phyloP scores from a whole-genome alignment of 2,888 invertebrate species.

The Epistrophella euchroma region DNA sequence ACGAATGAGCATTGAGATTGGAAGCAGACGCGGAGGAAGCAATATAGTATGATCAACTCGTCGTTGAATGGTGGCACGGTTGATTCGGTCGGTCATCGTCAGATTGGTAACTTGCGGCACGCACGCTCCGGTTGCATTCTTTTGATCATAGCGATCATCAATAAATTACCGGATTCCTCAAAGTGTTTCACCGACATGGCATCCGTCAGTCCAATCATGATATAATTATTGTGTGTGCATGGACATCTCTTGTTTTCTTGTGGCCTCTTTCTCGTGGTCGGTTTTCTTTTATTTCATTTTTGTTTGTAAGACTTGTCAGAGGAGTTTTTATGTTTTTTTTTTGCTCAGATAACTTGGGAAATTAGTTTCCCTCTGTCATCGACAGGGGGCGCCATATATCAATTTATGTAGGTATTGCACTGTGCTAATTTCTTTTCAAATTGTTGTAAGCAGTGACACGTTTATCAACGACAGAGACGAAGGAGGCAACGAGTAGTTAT shows the following conservation, averaged over 20 bases:
- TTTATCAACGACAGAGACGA: slow-evolving; percentile 36
- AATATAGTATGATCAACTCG: slow-evolving; percentile 39
- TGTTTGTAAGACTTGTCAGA: slow-evolving; percentile 32
- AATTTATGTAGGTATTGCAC: slow-evolving; percentile 16
- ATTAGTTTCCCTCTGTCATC: slow-evolving; percentile 62
- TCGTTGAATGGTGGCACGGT: slow-evolving; percentile 67
- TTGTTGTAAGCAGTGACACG: slow-evolving; percentile 57
- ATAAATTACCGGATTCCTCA: slow-evolving; percentile 79
- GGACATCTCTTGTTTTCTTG: slow-evolving; percentile 73
- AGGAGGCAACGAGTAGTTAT: slow-evolving; percentile 28
- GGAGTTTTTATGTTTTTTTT: slow-evolving; percentile 25
- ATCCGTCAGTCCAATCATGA: slow-evolving; percentile 77
- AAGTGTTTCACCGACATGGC: slow-evolving; percentile 79
- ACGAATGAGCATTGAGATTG: slow-evolving; percentile 68
- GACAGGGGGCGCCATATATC: slow-evolving; percentile 67
- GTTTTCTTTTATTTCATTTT: slow-evolving; percentile 33
- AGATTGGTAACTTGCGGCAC: slow-evolving; percentile 76
- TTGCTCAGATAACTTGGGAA: slow-evolving; percentile 30
- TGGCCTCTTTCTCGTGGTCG: slow-evolving; percentile 63
- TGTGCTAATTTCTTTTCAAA: slow-evolving; percentile 61
- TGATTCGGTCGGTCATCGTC: slow-evolving; percentile 61
- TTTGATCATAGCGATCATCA: slow-evolving; percentile 79
- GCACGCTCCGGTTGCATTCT: slow-evolving; percentile 78
- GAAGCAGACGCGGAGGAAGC: slow-evolving; percentile 58
- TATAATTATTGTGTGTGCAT: slow-evolving; percentile 77